Conservation (phyloP, 2,113 vertebrate genomes). For the Phoenicopterus ruber region DNA sequence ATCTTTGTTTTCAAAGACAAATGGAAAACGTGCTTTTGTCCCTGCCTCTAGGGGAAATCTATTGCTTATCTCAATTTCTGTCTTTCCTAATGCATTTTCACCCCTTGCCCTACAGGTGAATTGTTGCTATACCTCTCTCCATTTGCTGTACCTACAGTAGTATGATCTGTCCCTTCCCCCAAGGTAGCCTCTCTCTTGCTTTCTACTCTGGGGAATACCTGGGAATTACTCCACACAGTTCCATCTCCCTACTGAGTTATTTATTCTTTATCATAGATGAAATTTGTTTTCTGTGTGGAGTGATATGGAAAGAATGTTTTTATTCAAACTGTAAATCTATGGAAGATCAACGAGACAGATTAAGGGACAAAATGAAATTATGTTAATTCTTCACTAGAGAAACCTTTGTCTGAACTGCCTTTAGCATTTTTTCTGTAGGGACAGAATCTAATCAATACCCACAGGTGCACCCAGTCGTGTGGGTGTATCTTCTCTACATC, state of each 20-base stretch:
- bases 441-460: neutral
- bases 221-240: neutral
- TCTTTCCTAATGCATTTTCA: slow-evolving; percentile 33
- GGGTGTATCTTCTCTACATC: neutral
- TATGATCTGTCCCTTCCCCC: neutral
- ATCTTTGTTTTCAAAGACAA: too few relatives aligned
- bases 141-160: neutral
- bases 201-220: neutral
- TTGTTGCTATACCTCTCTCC: neutral
- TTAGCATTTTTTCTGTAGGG: neutral
- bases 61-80: slow-evolving; percentile 20
- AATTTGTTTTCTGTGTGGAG: neutral
- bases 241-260: neutral
- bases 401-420: neutral
- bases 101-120: slow-evolving; percentile 19
- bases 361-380: neutral
- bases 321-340: neutral
- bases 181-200: neutral
- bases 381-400: neutral
- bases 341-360: neutral
- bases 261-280: neutral
- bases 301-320: neutral
- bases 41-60: neutral
- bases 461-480: neutral
- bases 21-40: neutral